phyloP scores from a whole-genome alignment of 2,113 vertebrate genomes.

The Cephalopterus ornatus region DNA sequence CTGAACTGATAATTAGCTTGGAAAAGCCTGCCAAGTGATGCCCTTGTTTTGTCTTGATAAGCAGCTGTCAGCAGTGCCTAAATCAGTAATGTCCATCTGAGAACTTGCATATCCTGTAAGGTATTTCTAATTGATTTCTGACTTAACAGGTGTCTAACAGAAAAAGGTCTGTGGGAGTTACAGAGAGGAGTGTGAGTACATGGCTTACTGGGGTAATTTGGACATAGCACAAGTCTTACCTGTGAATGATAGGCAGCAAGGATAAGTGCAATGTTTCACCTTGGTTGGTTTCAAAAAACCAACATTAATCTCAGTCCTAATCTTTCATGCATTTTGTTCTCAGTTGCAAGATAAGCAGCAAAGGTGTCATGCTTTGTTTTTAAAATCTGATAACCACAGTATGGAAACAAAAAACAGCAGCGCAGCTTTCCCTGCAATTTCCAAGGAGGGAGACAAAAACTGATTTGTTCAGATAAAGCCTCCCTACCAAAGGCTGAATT shows the following conservation, averaged over 20 bases:
- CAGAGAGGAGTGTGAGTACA: background rate
- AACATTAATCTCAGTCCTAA: slow-evolving; percentile 13
- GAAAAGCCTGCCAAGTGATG: background rate
- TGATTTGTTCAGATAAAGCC: slow-evolving; percentile 18
- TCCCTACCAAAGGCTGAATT: background rate
- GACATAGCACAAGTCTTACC: background rate
- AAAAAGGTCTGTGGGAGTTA: background rate
- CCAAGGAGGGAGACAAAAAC: background rate
- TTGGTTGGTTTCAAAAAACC: background rate
- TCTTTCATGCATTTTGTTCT: background rate
- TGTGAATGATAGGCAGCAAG: background rate
- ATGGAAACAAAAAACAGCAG: background rate
- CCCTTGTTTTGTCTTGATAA: background rate
- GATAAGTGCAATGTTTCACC: background rate
- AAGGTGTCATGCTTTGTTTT: background rate
- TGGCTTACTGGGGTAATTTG: background rate
- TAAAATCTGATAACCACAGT: slow-evolving; percentile 35
- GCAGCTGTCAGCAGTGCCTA: background rate
- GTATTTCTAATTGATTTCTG: background rate
- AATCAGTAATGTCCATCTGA: background rate
- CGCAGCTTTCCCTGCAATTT: background rate
- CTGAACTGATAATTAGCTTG: background rate
- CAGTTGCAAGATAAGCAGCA: background rate
- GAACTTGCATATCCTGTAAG: background rate
- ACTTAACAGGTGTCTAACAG: background rate